These are phyloP conservation scores for Araneus ventricosus DNA, from an alignment of 1,140 invertebrate species.

Conservation along the genomic window DNA sequence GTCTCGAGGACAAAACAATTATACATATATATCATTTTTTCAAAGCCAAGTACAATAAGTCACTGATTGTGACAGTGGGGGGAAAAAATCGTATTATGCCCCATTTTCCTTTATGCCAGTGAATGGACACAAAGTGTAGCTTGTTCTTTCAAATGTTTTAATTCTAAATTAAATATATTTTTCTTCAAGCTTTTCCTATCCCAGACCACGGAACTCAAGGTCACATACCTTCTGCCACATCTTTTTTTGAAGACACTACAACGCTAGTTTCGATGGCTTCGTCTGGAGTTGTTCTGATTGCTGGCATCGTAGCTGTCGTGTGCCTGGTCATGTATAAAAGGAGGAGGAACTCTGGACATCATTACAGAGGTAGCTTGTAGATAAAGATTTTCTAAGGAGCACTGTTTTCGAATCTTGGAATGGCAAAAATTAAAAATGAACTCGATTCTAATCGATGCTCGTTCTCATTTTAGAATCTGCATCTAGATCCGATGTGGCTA, in stretches of 20 bases:
- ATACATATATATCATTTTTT: too few species aligned
- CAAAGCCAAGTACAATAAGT: too few species aligned
- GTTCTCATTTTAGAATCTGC: neutral
- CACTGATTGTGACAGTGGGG: too few species aligned
- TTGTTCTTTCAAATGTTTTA: too few species aligned
- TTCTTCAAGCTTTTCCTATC: constrained; percentile 41
- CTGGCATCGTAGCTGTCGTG: constrained; percentile 77
- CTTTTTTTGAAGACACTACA: constrained; percentile 77
- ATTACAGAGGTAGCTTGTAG: constrained; percentile 72
- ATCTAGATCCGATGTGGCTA: constrained; percentile 72
- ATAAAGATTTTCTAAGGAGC: neutral
- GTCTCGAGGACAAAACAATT: too few species aligned
- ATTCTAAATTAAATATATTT: neutral
- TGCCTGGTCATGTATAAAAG: constrained; percentile 77
- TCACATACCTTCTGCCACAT: constrained; percentile 66
- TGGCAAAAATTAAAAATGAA: neutral
- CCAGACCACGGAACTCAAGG: constrained; percentile 72
- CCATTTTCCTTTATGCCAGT: too few species aligned
- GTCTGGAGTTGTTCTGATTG: constrained; percentile 77
- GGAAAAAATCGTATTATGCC: too few species aligned
- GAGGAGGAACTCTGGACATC: constrained; percentile 73
- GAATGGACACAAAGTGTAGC: too few species aligned
- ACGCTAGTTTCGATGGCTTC: constrained; percentile 77
- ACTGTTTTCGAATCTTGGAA: neutral
- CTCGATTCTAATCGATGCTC: neutral